Percentiles rank a stretch among this genome's conserved stretches.
Conservation (phyloP, 2,888 invertebrate species). For the Conistra vaccinii region DNA sequence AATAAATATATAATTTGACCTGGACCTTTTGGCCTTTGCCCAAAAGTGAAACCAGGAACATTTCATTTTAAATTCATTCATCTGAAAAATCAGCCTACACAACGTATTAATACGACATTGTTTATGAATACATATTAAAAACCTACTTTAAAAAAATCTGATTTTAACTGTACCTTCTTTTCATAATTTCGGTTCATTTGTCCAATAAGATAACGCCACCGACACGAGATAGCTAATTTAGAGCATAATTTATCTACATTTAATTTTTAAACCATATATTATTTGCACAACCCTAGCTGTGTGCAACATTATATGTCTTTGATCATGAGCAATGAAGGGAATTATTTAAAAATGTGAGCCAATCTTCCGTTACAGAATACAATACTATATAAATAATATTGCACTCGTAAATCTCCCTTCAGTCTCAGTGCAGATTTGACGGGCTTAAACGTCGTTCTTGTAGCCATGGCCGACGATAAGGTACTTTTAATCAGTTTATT, state of each 20-base stretch:
- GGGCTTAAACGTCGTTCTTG: slow-evolving; percentile 65
- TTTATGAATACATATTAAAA: background rate
- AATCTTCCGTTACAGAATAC: slow-evolving; percentile 82
- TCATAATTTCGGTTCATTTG: background rate
- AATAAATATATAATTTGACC: background rate
- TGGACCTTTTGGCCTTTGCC: background rate
- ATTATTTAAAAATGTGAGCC: slow-evolving; percentile 81
- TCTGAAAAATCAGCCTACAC: background rate
- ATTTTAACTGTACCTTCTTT: background rate
- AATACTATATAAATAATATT: slow-evolving; percentile 83
- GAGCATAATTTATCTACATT: background rate
- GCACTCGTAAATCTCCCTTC: slow-evolving; percentile 76
- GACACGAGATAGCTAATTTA: background rate
- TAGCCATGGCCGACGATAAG: slow-evolving; percentile 82
- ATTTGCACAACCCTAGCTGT: slow-evolving; percentile 76
- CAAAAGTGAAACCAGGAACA: background rate
- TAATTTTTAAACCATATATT: background rate
- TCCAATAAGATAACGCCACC: background rate
- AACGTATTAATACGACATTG: background rate
- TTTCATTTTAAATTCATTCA: background rate
- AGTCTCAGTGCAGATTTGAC: slow-evolving; percentile 76
- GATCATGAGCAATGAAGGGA: slow-evolving; percentile 85
- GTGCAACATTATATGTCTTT: slow-evolving; percentile 80
- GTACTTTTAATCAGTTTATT: slow-evolving; percentile 65
- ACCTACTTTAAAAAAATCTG: background rate